Conservation (phyloP, 2,797 vertebrate genomes). For the Nothura maculosa region DNA sequence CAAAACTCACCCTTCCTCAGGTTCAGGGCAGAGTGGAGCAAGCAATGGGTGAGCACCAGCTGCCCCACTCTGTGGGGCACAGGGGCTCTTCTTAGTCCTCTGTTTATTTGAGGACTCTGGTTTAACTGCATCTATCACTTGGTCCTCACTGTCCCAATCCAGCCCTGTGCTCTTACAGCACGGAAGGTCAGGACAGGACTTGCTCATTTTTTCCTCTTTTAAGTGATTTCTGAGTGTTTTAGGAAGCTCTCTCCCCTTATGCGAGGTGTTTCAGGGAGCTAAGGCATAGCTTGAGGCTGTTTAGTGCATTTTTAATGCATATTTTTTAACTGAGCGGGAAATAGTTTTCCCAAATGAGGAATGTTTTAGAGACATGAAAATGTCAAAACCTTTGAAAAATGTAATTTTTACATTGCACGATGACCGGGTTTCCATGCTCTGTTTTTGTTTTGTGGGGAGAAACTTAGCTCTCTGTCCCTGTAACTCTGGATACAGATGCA, state of each 20-base stretch:
- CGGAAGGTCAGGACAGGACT: neutral
- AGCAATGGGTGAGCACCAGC: fast-evolving
- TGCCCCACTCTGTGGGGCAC: neutral
- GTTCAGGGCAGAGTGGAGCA: fast-evolving
- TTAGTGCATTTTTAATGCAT: neutral
- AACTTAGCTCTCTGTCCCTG: neutral
- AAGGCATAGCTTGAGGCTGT: neutral
- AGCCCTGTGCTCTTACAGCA: neutral
- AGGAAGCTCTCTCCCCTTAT: neutral
- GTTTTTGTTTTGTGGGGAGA: neutral
- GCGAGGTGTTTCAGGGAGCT: neutral
- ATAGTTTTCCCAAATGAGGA: neutral
- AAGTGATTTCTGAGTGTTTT: neutral
- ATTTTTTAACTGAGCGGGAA: neutral
- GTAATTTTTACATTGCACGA: neutral
- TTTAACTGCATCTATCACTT: neutral
- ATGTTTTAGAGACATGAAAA: neutral
- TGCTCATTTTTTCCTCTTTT: neutral
- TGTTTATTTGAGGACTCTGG: neutral
- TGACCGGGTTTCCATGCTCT: neutral
- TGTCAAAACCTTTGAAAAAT: neutral
- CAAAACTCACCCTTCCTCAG: neutral
- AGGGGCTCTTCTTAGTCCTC: neutral
- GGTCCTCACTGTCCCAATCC: neutral
- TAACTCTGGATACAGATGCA: neutral